phyloP scores from a whole-genome alignment of 2,797 vertebrate species.

The Sebastolobus alascanus region DNA sequence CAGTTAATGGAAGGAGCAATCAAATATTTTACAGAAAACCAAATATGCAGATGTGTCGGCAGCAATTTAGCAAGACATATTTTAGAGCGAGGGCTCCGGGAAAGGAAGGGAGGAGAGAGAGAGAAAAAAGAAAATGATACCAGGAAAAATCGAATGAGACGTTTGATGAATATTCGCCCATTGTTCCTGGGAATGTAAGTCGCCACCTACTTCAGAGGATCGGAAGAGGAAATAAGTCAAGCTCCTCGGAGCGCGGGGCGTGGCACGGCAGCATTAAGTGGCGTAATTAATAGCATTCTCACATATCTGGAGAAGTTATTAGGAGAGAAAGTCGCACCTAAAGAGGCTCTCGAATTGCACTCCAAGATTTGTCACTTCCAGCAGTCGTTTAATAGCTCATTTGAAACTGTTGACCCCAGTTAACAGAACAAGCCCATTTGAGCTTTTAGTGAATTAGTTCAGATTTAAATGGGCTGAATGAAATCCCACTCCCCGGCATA shows the following conservation, averaged over 20 bases:
- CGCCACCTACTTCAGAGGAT: constrained; percentile 61
- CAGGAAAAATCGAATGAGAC: constrained; percentile 69
- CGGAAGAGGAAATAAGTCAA: constrained; percentile 60
- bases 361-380: constrained; percentile 77
- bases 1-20: constrained; percentile 75
- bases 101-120: background rate
- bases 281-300: constrained; percentile 82
- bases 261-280: constrained; percentile 73
- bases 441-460: constrained; percentile 76
- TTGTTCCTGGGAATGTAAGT: constrained; percentile 72
- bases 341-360: constrained; percentile 82
- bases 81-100: constrained; percentile 52
- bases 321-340: constrained; percentile 75
- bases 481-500: constrained; percentile 51
- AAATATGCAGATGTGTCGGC: constrained; percentile 79
- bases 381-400: constrained; percentile 82
- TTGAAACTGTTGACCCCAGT: constrained; percentile 83
- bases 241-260: constrained; percentile 63
- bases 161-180: constrained; percentile 74
- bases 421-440: constrained; percentile 79
- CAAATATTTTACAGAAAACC: constrained; percentile 75
- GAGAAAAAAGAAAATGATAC: constrained; percentile 34
- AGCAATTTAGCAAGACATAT: constrained; percentile 73
- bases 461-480: constrained; percentile 67
- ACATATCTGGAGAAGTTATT: constrained; percentile 80